Base-by-base conservation (phyloP, 2,113 vertebrate species). In the Centropristis striata region DNA sequence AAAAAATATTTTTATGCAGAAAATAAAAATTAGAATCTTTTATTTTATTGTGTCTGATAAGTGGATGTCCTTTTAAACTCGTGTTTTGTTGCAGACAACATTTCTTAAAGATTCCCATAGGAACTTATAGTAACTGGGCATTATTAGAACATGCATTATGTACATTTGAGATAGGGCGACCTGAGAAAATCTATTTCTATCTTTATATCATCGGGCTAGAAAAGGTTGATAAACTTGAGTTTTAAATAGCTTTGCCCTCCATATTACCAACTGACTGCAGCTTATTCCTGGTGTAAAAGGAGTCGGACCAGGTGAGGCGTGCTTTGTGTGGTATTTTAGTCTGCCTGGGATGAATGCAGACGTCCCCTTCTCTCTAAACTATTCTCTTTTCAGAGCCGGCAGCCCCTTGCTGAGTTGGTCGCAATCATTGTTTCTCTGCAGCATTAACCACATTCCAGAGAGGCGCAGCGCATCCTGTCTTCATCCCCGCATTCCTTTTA, bases 371-470 rank as follows among this genome's bases (percentile, higher is more conserved):
- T 75, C 87, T 92, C 91, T 84, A 84, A 90, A 92, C 84, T 86
- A 69, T 83, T 86, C 88, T 90, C 87, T 90, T 84, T 91, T 88
- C 86, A 88, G 82, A 82, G 81, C 88, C 87, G 78, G 90, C 90
- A 90, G 92, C 95, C 94, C 95, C 94, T 95, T 92, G 92, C 95
- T 93, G 94, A 95, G 95, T 94, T 94, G 92, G 92, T 94, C 87
- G 90, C 93, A 94, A 94, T 95, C 95, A 96, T 96, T 96, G 96
- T 96, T 96, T 94, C 94, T 93, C 92, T 94, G 90, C 94, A 79
- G 95, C 93, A 95, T 96, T 96, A 96, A 95, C 94, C 92, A 94
- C 97, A 98, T 98, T 97, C 97, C 97, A 95, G 80, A 93, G 93
- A 86, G 96, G 92, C 96, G 94, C 95, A 96, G 94, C 93, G 93